Conservation (phyloP, 2,113 vertebrate genomes). For the Mormyrus lacerda region DNA sequence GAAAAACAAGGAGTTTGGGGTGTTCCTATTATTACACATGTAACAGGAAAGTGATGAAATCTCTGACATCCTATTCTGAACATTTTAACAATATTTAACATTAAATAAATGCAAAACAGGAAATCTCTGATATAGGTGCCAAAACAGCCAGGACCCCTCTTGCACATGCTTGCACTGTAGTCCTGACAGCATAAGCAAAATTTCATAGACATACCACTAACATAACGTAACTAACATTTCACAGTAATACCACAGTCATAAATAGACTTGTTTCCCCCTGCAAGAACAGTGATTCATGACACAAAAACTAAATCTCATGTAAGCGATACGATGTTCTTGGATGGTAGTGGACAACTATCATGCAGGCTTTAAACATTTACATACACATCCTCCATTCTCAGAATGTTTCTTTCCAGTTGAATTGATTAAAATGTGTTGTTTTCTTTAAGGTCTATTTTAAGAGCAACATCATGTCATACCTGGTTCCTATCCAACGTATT, state of each 20-base stretch:
- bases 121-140: background rate
- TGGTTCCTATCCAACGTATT: background rate
- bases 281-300: background rate
- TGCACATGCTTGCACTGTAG: background rate
- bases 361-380: background rate
- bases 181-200: too few relatives aligned
- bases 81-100: background rate
- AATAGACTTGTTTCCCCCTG: background rate
- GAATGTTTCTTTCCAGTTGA: background rate
- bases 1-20: background rate
- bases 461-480: slow-evolving; percentile 6
- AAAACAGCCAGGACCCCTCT: background rate
- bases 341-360: background rate
- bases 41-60: background rate
- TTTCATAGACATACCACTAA: too few relatives aligned
- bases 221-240: too few relatives aligned
- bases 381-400: background rate
- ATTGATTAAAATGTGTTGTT: background rate
- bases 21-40: background rate
- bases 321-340: background rate
- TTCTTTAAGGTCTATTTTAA: background rate
- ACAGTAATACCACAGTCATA: background rate
- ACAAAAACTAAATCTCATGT: background rate
- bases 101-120: background rate
- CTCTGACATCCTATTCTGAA: background rate